Evolutionary conservation across 2,113 vertebrate genomes (phyloP).

Genomic region (Ascaphus truei): DNA sequence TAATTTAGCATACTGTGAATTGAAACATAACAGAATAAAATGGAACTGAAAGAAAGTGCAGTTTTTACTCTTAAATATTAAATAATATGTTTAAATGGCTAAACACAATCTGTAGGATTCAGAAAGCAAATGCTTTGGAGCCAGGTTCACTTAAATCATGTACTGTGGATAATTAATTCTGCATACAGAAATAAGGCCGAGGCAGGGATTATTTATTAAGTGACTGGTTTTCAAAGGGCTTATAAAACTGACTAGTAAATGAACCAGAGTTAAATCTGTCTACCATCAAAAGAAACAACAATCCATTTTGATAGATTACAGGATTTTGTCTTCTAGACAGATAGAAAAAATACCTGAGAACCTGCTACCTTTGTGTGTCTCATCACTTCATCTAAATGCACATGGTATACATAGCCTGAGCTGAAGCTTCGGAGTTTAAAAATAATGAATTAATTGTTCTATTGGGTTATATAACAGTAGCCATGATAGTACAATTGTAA

Average conservation of each 20-base stretch:
- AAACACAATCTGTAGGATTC: no score
- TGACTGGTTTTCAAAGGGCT: not conserved
- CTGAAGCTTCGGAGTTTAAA: no score
- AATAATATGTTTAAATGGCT: no score
- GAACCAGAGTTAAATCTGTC: not conserved
- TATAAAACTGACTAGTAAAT: not conserved
- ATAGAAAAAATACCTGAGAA: constrained; percentile 2
- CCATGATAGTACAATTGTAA: no score
- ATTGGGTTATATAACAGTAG: no score
- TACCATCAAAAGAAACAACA: not conserved
- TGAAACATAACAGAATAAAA: no score
- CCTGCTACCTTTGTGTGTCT: not conserved
- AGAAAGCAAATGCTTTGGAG: not conserved
- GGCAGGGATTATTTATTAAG: not conserved
- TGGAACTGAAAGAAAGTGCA: no score
- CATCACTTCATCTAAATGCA: not conserved
- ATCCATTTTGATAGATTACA: not conserved
- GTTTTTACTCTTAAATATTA: no score
- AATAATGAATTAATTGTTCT: no score
- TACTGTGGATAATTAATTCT: not conserved
- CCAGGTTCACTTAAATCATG: not conserved
- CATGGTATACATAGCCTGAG: not conserved
- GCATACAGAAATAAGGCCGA: not conserved
- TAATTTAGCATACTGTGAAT: no score
- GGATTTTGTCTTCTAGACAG: not conserved